Percentiles rank a stretch among this genome's conserved stretches.
Conservation (phyloP, 2,888 invertebrate genomes). For the Gymnosoma rotundatum region DNA sequence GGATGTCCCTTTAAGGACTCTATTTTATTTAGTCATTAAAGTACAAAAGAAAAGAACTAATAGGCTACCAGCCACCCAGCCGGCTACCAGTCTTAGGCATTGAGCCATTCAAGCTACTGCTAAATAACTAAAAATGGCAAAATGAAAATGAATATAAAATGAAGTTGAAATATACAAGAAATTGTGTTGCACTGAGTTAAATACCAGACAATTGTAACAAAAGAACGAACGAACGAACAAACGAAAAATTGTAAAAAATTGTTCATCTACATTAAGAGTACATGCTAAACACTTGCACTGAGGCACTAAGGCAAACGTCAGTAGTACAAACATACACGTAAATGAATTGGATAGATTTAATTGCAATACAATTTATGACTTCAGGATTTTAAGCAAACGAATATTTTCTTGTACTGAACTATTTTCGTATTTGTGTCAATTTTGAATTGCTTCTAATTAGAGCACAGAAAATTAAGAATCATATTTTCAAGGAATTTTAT, state of each 20-base stretch:
- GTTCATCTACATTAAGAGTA: neutral
- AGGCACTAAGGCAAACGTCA: neutral
- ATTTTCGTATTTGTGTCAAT: slow-evolving; percentile 28
- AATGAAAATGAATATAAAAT: slow-evolving; percentile 10
- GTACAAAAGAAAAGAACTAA: slow-evolving; percentile 47
- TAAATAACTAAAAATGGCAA: slow-evolving; percentile 10
- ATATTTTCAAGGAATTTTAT: neutral
- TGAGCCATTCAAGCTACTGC: slow-evolving; percentile 40
- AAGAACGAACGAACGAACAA: neutral
- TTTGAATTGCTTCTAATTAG: slow-evolving; percentile 9
- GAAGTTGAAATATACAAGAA: slow-evolving; percentile 48
- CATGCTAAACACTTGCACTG: slow-evolving; percentile 18
- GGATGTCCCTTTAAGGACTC: slow-evolving; percentile 72
- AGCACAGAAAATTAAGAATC: neutral
- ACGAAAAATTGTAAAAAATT: slow-evolving; percentile 1
- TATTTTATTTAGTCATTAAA: slow-evolving; percentile 50
- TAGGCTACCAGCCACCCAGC: slow-evolving; percentile 23
- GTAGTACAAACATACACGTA: neutral
- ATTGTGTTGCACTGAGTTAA: slow-evolving; percentile 58
- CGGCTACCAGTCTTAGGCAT: neutral
- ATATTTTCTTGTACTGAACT: neutral
- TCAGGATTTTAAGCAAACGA: slow-evolving; percentile 16
- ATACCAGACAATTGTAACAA: slow-evolving; percentile 56
- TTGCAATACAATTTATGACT: slow-evolving; percentile 49
- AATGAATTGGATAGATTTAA: slow-evolving; percentile 16